Conservation (phyloP, 2,113 vertebrate genomes). For the Montifringilla adamsi region DNA sequence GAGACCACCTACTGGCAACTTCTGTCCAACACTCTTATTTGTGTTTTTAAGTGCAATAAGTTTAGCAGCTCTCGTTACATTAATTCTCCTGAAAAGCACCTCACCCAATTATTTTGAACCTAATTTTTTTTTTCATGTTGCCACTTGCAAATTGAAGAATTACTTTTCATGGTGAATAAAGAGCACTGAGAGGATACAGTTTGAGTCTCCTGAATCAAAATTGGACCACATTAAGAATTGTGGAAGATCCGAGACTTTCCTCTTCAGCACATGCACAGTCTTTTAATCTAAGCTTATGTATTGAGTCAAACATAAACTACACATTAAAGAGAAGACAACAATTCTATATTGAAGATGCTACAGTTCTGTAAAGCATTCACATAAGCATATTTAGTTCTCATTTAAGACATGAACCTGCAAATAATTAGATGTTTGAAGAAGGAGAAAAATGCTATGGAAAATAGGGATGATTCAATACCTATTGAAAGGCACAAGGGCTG, state of each 20-base stretch:
- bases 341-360: not conserved
- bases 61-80: conserved; percentile 45
- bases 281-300: not conserved
- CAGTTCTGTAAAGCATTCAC: not conserved
- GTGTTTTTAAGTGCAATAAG: conserved; percentile 52
- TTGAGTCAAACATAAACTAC: not conserved
- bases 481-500: conserved; percentile 25
- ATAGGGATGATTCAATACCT: not conserved
- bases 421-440: conserved; percentile 28
- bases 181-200: not conserved
- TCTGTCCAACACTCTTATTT: conserved; percentile 43
- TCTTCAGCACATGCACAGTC: not conserved
- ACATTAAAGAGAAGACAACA: not conserved
- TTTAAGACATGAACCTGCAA: conserved; percentile 12
- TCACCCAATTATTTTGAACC: conserved; percentile 41
- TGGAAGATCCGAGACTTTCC: not conserved
- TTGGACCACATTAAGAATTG: not conserved
- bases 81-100: conserved; percentile 46
- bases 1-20: conserved; percentile 59
- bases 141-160: conserved; percentile 56
- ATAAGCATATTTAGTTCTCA: not conserved
- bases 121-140: conserved; percentile 29
- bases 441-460: conserved; percentile 23
- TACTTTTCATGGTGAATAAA: conserved; percentile 49
- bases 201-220: not conserved